Evolutionary conservation across 2,888 invertebrate genomes (phyloP), one percentile per base, ranked within the genome.

Genomic region (Orthosia gracilis): DNA sequence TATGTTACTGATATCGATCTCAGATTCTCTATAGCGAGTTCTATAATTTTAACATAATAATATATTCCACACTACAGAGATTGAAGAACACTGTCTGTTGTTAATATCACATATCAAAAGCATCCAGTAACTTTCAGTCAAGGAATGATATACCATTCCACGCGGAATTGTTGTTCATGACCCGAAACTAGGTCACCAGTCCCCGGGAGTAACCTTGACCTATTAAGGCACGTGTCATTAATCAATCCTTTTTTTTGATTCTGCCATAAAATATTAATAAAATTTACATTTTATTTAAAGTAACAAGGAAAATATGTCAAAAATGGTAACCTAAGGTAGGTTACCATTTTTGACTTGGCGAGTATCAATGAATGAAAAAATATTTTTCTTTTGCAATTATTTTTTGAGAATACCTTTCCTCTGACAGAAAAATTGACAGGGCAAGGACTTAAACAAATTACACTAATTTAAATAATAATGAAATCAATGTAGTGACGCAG

Each of bases 111-210:
- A 7, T 13, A n/a, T 7, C 7, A 7, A 52, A 50, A 49, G 23
- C 9, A 52, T 26, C 18, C 21, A 49, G n/a, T 12, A 45, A 26
- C 18, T 15, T 31, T 47, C 13, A 31, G 18, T 31, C n/a, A n/a
- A 18, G 47, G 15, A 3, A 26, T 31, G 55, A 54, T 62, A 50
- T 45, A 47, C 26, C 13, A 7, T 15, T 18, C 26, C 50, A 2
- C 26, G 5, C 61, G 13, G 50, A 45, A 66, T 31, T 3, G 63
- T 71, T 90, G 91, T 83, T 90, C 91, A 84, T 92, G 91, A 91
- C 91, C 91, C 83, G 81, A 80, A 91, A 89, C 54, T 86, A 78
- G 90, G 90, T 87, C 89, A 87, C 11, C 54, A 57, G 26, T 52
- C 69, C 77, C 84, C 83, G 85, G 86, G 86, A 55, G 40, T 76